These are phyloP conservation scores for Notocelia uddmanniana DNA, from an alignment of 2,888 invertebrate genomes.

Conservation along the genomic window DNA sequence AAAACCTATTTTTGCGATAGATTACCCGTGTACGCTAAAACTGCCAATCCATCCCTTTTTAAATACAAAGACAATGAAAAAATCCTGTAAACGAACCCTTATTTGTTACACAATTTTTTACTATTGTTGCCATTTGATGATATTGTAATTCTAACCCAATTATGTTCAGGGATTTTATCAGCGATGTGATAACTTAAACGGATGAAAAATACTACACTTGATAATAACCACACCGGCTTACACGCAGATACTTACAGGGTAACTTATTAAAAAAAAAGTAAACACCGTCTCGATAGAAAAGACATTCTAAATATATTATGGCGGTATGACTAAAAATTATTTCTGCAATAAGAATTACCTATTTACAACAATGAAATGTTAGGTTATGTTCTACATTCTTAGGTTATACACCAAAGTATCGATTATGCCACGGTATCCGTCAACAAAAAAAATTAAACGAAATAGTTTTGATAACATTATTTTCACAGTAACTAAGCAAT, in stretches of 20 bases:
- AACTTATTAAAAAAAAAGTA: no score
- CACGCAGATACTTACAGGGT: no score
- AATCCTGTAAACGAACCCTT: background rate
- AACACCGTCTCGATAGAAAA: background rate
- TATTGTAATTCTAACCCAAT: background rate
- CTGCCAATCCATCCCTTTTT: background rate
- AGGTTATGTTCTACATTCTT: slow-evolving; percentile 4
- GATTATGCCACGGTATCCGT: background rate
- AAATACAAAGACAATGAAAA: background rate
- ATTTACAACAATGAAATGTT: background rate
- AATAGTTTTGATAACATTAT: background rate
- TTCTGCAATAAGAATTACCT: background rate
- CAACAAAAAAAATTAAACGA: background rate
- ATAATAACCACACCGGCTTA: background rate
- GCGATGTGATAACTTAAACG: background rate
- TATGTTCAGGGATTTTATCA: background rate
- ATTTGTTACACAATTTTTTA: background rate
- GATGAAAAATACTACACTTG: background rate
- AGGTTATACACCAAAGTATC: background rate
- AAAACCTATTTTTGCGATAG: no score
- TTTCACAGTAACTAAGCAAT: background rate
- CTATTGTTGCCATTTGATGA: background rate
- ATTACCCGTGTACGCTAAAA: no score
- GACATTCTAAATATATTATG: background rate
- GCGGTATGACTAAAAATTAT: background rate